A percentile compares a stretch with the other conserved stretches of the same genome.
phyloP scores from a whole-genome alignment of 2,797 vertebrate genomes.

The Telmatherina bonti region DNA sequence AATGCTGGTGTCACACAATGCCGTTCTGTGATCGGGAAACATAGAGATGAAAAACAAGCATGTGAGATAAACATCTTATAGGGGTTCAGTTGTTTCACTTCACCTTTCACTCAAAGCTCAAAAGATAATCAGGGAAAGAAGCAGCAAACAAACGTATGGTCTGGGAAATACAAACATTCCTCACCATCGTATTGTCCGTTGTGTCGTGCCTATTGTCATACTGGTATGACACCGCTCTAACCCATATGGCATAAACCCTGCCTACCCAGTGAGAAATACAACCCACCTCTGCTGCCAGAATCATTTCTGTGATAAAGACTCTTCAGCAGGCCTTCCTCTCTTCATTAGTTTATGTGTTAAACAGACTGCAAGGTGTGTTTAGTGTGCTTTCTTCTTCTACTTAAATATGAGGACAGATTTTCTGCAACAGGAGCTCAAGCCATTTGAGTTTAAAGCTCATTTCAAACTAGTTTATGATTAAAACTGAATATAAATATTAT shows the following conservation, averaged over 20 bases:
- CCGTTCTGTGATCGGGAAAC: too few relatives aligned
- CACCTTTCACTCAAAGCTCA: neutral
- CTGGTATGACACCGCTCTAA: neutral
- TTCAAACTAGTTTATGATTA: constrained; percentile 2
- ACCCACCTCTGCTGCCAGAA: constrained; percentile 33
- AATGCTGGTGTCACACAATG: neutral
- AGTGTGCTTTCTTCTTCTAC: neutral
- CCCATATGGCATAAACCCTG: neutral
- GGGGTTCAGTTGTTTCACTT: too few relatives aligned
- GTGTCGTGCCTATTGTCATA: neutral
- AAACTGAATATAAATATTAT: neutral
- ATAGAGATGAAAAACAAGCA: too few relatives aligned
- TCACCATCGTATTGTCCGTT: neutral
- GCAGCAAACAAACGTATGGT: too few relatives aligned
- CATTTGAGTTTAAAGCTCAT: neutral
- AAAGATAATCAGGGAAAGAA: neutral
- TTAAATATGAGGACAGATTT: neutral
- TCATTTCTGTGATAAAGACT: constrained; percentile 20
- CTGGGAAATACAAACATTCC: too few relatives aligned
- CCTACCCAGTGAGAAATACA: constrained; percentile 14
- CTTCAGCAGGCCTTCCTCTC: constrained; percentile 20
- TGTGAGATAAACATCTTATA: too few relatives aligned
- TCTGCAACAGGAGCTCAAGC: neutral
- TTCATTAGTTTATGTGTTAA: constrained; percentile 35
- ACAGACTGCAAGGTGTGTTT: constrained; percentile 19